Conservation (phyloP, 2,797 vertebrate species). For the Phoeniculus purpureus region DNA sequence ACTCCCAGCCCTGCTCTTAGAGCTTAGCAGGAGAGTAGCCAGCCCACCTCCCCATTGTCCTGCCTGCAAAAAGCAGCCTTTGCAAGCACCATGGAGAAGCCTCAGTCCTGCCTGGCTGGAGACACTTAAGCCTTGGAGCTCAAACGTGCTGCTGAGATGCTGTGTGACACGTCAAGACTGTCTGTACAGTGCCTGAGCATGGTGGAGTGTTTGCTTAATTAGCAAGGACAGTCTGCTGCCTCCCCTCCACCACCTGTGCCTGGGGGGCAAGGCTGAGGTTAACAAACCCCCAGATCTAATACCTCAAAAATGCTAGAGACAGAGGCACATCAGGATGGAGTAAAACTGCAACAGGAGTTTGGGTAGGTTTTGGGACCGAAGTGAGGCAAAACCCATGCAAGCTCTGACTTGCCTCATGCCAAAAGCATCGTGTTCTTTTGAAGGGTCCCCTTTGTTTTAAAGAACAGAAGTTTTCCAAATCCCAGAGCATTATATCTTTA, state of each 20-base stretch:
- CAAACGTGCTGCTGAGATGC: background rate
- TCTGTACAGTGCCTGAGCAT: rapidly evolving
- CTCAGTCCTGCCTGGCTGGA: background rate
- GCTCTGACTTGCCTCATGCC: background rate
- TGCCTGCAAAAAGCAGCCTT: background rate
- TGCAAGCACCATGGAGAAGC: background rate
- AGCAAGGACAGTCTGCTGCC: background rate
- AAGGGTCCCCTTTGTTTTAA: background rate
- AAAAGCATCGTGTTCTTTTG: background rate
- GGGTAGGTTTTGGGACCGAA: background rate
- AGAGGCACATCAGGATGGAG: background rate
- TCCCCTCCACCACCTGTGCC: background rate
- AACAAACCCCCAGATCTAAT: background rate
- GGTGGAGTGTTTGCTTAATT: background rate
- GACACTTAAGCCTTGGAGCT: background rate
- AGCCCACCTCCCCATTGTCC: background rate
- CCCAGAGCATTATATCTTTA: background rate
- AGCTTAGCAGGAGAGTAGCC: background rate
- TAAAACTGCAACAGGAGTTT: background rate
- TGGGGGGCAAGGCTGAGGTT: background rate
- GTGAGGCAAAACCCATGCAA: background rate
- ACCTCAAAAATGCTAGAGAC: background rate
- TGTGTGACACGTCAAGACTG: background rate
- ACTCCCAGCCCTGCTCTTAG: background rate
- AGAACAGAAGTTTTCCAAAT: background rate